Percentiles rank a stretch among this genome's conserved stretches.
phyloP scores from a whole-genome alignment of 2,888 invertebrate species.

The Temnothorax unifasciatus region DNA sequence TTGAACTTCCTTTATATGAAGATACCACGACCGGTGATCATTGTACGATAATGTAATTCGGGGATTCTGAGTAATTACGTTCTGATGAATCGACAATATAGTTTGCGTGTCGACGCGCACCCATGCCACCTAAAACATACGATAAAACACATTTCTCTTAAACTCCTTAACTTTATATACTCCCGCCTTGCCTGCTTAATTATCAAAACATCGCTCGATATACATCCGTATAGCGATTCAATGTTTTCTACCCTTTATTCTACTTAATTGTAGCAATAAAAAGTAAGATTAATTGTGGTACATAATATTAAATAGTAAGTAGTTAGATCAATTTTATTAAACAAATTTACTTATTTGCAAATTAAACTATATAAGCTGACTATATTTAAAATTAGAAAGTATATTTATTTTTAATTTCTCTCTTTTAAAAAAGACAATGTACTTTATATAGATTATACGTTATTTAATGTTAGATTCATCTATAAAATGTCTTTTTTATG shows the following conservation, averaged over 20 bases:
- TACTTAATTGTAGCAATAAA: neutral
- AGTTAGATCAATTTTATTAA: neutral
- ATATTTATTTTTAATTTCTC: neutral
- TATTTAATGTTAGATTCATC: neutral
- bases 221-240: neutral
- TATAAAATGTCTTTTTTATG: neutral
- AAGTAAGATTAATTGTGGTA: neutral
- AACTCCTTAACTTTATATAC: neutral
- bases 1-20: conserved; percentile 95
- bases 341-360: conserved; percentile 3
- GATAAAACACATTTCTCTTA: neutral
- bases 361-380: neutral
- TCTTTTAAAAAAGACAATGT: neutral
- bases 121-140: conserved; percentile 93
- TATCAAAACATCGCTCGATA: neutral
- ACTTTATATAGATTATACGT: neutral
- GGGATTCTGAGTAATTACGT: conserved; percentile 96
- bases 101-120: conserved; percentile 97
- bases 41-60: conserved; percentile 95
- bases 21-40: conserved; percentile 96
- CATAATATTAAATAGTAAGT: neutral
- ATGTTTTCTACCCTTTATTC: neutral
- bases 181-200: neutral
- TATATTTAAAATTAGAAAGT: neutral
- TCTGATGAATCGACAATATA: conserved; percentile 96